Evolutionary conservation across 2,888 invertebrate genomes (phyloP).

Genomic region (Auanema freiburgensis): DNA sequence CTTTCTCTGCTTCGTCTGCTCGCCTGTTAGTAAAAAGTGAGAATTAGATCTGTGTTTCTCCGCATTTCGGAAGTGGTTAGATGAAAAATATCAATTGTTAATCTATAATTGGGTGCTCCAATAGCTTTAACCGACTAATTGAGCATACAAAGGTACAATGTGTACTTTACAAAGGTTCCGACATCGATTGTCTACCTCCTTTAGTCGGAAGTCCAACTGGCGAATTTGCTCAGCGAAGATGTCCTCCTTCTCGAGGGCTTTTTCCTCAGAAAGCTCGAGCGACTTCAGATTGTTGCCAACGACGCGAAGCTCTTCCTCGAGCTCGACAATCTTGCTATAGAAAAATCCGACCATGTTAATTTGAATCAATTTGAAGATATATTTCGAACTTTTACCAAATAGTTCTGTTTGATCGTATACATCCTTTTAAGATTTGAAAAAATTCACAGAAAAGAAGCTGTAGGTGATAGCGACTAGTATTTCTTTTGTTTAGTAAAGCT

Average conservation of each 20-base stretch:
- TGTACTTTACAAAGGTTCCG: no score
- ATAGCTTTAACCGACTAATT: no score
- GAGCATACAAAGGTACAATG: no score
- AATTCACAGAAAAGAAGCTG: neutral
- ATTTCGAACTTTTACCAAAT: neutral
- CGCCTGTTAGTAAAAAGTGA: neutral
- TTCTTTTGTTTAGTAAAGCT: no score
- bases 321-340: constrained; percentile 93
- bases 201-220: constrained; percentile 82
- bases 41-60: neutral
- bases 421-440: neutral
- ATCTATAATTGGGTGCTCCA: no score
- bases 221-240: constrained; percentile 86
- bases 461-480: neutral
- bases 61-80: neutral
- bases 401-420: no score
- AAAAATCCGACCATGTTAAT: no score
- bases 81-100: constrained; percentile 1
- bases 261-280: constrained; percentile 98
- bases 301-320: constrained; percentile 99
- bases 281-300: constrained; percentile 99
- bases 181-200: constrained; percentile 75
- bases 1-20: constrained; percentile 6
- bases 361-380: no score
- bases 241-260: constrained; percentile 95